Percentiles rank a stretch among this genome's conserved stretches.
Conservation (phyloP, 1,140 invertebrate species). For the Drosophila carrolli region DNA sequence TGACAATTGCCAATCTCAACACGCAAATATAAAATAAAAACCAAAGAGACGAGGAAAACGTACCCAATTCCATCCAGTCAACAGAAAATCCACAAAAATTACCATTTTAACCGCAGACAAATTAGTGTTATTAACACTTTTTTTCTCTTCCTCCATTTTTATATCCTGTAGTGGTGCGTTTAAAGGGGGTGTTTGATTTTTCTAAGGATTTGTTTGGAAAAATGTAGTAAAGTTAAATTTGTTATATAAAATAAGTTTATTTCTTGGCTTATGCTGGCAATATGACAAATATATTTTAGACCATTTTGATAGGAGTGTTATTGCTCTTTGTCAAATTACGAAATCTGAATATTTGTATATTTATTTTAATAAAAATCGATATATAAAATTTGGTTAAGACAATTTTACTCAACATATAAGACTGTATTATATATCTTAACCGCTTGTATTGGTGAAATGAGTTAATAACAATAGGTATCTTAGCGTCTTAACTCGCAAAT, state of each 20-base stretch:
- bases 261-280: no score
- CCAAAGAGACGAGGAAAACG: constrained; percentile 31
- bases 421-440: no score
- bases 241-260: no score
- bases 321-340: no score
- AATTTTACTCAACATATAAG: no score
- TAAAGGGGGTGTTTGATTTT: neutral
- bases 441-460: no score
- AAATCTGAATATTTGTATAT: no score
- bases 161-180: constrained; percentile 5
- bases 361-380: no score
- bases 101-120: constrained; percentile 65
- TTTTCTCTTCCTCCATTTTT: constrained; percentile 41
- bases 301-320: no score
- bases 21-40: constrained; percentile 55
- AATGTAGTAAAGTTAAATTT: no score
- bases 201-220: neutral
- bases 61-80: constrained; percentile 41
- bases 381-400: no score
- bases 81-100: constrained; percentile 63
- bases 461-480: constrained; percentile 1
- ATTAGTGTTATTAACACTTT: constrained; percentile 67
- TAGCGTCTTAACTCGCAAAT: neutral
- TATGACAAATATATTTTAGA: no score
- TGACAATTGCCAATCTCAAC: constrained; percentile 55